A percentile compares a stretch with the other conserved stretches of the same genome.
These are phyloP conservation scores for Eristalinus sepulchralis DNA, from an alignment of 2,888 invertebrate species.

Conservation along the genomic window DNA sequence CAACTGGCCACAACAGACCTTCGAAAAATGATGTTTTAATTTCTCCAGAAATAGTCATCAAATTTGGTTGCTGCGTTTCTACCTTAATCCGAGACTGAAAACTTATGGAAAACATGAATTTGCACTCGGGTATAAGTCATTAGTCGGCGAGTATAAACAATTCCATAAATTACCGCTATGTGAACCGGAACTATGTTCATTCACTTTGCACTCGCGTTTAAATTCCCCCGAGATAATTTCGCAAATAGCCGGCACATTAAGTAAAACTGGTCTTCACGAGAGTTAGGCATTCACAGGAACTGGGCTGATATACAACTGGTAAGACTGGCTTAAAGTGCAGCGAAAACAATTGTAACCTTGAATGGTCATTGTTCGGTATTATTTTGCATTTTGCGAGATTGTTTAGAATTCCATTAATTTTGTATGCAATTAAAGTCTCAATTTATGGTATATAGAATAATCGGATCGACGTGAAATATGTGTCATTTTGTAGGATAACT, in stretches of 20 bases:
- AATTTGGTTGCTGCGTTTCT: not conserved
- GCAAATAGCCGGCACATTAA: not conserved
- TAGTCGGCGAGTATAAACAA: not conserved
- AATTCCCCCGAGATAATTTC: not conserved
- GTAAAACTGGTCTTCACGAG: not conserved
- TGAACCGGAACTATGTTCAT: not conserved
- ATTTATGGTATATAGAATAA: too few species aligned
- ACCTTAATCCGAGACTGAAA: not conserved
- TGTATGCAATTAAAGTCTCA: too few species aligned
- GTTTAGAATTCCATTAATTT: too few species aligned
- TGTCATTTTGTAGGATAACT: too few species aligned
- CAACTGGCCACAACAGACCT: not conserved
- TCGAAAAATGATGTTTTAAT: not conserved
- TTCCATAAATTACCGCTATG: not conserved
- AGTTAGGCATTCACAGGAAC: not conserved
- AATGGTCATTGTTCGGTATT: not conserved
- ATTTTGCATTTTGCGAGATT: too few species aligned
- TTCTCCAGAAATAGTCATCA: not conserved
- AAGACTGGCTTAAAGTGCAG: not conserved
- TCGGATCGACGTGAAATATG: too few species aligned
- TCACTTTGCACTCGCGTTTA: too few species aligned
- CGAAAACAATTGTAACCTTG: not conserved
- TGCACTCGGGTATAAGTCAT: not conserved
- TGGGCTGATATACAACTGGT: not conserved
- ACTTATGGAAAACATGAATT: not conserved